A percentile compares a stretch with the other conserved stretches of the same genome.
Evolutionary conservation across 2,113 vertebrate genomes (phyloP).

Genomic region (Oncorhynchus tshawytscha): DNA sequence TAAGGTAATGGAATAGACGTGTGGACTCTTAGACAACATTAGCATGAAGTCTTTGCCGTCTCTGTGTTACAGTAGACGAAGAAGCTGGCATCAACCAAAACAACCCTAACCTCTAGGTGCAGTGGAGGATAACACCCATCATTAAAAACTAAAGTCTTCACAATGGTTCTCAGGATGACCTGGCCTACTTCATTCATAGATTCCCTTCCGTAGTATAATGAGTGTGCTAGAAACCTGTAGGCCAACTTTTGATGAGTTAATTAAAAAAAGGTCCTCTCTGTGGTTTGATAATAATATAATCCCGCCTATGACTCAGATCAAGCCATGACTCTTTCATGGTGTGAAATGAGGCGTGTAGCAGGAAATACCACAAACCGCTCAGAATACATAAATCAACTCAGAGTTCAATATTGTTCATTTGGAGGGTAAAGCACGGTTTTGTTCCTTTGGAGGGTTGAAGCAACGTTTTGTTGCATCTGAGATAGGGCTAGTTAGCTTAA

Average conservation of each 20-base stretch:
- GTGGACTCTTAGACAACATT: too few species aligned
- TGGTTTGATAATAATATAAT: not conserved
- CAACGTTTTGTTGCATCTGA: not conserved
- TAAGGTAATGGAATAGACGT: too few species aligned
- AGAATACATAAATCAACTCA: not conserved
- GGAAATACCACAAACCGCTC: not conserved
- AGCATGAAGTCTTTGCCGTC: too few species aligned
- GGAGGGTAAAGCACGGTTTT: too few species aligned
- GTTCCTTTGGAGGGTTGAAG: too few species aligned
- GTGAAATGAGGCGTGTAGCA: not conserved
- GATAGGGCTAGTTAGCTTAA: not conserved
- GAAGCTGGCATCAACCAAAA: too few species aligned
- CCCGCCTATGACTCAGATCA: not conserved
- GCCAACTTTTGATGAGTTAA: not conserved
- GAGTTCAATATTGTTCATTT: not conserved
- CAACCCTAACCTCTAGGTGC: too few species aligned
- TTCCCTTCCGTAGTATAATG: not conserved
- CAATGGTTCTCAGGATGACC: not conserved
- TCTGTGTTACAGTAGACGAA: too few species aligned
- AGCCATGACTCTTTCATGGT: not conserved
- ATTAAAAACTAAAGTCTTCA: too few species aligned
- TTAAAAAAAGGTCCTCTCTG: not conserved
- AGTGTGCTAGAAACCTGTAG: not conserved
- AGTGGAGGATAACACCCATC: too few species aligned
- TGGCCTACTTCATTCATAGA: not conserved